Conservation (phyloP, 2,797 vertebrate genomes). For the Garrulus glandarius region DNA sequence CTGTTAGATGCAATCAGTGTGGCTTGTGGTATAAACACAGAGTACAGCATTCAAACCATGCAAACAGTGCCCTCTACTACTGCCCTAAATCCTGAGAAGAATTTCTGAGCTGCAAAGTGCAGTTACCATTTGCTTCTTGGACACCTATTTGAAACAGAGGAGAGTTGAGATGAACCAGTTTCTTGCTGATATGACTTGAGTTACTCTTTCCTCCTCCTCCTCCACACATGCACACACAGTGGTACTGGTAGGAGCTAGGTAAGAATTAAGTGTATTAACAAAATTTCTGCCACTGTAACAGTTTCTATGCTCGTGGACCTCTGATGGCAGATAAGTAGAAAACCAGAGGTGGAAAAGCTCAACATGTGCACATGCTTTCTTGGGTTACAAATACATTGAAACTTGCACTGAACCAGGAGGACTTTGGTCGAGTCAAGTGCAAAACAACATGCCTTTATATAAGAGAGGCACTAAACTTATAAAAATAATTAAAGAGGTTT, state of each 20-base stretch:
- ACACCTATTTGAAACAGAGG: neutral
- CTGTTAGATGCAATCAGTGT: neutral
- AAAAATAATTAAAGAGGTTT: neutral
- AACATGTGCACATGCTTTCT: neutral
- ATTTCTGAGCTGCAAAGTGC: neutral
- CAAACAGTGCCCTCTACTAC: neutral
- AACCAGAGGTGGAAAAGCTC: neutral
- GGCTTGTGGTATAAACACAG: neutral
- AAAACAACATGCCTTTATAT: neutral
- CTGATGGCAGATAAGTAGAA: neutral
- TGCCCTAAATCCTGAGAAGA: neutral
- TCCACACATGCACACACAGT: fast-evolving
- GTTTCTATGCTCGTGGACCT: neutral
- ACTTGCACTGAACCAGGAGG: neutral
- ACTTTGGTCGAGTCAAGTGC: neutral
- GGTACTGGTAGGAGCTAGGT: neutral
- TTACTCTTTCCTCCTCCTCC: neutral
- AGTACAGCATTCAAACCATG: neutral
- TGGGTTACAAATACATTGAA: neutral
- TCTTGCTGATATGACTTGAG: neutral
- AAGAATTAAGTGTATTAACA: neutral
- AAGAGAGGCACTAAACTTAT: neutral
- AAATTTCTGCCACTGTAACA: neutral
- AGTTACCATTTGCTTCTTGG: neutral
- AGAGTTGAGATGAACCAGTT: neutral